These are phyloP conservation scores for Lepilemur septentrionalis DNA, from an alignment of 2,797 vertebrate genomes.

Conservation along the genomic window DNA sequence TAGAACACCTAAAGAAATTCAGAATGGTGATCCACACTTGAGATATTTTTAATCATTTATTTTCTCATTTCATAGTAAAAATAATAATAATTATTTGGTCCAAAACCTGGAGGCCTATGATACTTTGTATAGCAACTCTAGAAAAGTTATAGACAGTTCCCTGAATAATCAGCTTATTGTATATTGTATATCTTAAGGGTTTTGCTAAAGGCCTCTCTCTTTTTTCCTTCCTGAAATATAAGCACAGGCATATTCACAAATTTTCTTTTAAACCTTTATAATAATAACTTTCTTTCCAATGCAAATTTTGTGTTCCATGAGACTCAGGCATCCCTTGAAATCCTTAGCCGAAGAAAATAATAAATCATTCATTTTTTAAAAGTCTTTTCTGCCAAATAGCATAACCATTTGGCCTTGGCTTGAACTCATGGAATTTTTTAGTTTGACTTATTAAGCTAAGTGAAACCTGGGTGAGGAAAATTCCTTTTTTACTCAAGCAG, in stretches of 20 bases:
- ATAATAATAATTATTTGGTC: neutral
- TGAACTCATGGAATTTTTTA: conserved; percentile 13
- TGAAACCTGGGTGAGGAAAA: conserved; percentile 28
- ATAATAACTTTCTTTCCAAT: conserved; percentile 62
- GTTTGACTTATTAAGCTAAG: conserved; percentile 61
- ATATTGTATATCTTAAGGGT: neutral
- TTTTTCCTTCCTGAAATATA: neutral
- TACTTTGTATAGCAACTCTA: neutral
- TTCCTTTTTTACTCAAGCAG: conserved; percentile 53
- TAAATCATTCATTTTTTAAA: neutral
- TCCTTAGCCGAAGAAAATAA: conserved; percentile 56
- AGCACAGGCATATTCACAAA: neutral
- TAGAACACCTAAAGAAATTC: neutral
- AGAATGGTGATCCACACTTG: neutral
- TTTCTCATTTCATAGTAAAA: neutral
- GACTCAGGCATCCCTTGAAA: conserved; percentile 36
- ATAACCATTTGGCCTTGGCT: conserved; percentile 26
- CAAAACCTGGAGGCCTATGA: neutral
- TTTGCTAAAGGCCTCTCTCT: neutral
- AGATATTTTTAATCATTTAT: neutral
- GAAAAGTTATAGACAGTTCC: neutral
- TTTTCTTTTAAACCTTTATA: conserved; percentile 48
- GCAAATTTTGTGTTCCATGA: neutral
- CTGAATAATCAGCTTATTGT: neutral
- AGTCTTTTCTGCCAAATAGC: conserved; percentile 38